These are phyloP conservation scores for Sigmodon hispidus DNA, from an alignment of 2,113 vertebrate species.

Conservation along the genomic window DNA sequence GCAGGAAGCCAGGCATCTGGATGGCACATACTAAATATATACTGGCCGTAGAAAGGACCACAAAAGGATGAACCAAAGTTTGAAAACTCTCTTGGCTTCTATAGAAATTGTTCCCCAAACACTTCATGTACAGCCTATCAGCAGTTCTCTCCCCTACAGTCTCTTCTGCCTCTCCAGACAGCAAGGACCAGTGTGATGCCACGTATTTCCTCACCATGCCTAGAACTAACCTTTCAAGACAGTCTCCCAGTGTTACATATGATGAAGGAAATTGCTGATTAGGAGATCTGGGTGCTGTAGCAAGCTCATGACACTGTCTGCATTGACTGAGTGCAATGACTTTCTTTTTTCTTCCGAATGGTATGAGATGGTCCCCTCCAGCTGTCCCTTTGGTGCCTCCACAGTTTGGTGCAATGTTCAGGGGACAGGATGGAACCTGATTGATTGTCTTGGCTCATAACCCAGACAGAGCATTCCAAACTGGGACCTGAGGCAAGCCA, in stretches of 20 bases:
- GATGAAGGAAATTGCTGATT: background rate
- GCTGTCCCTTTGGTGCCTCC: background rate
- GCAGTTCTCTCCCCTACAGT: background rate
- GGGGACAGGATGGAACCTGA: background rate
- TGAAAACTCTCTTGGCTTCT: background rate
- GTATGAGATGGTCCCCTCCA: fast-evolving
- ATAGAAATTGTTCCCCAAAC: background rate
- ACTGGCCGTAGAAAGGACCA: background rate
- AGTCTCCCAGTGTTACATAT: background rate
- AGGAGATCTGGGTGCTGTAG: background rate
- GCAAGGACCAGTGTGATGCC: background rate
- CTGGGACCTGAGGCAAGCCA: background rate
- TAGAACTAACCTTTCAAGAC: background rate
- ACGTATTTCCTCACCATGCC: background rate
- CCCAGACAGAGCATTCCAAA: background rate
- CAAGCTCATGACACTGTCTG: background rate
- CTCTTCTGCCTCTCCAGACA: background rate
- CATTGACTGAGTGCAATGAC: background rate
- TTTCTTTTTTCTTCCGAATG: background rate
- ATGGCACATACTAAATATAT: background rate
- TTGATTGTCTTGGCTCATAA: background rate
- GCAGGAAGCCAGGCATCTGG: background rate
- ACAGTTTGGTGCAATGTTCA: background rate
- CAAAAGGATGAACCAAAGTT: background rate
- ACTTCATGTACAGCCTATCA: too few relatives aligned